Conservation (phyloP, 2,797 vertebrate genomes). For the Benthosema pterotum region DNA sequence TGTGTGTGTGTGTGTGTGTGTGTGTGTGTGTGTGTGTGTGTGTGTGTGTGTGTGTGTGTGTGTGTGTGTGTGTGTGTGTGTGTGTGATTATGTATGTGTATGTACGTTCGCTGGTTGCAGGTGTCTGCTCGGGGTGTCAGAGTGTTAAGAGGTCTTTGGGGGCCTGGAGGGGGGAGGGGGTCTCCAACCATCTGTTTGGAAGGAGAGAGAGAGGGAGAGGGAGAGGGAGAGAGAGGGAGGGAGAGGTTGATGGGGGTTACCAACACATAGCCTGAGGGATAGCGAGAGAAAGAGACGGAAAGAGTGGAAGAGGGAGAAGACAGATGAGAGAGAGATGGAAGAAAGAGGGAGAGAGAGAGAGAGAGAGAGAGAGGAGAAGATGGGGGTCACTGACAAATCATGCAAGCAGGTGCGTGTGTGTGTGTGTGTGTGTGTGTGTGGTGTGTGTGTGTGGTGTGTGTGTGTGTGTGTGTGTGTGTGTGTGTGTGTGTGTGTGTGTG, state of each 20-base stretch:
- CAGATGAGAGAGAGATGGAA: conserved; percentile 50
- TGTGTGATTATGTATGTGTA: conserved; percentile 44
- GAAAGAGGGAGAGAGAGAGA: conserved; percentile 45
- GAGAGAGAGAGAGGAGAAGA: conserved; percentile 23
- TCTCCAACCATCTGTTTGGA: conserved; percentile 77
- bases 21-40: conserved; percentile 51
- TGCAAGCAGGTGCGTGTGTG: conserved; percentile 82
- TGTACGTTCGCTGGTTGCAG: conserved; percentile 71
- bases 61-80: conserved; percentile 56
- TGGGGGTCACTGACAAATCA: conserved; percentile 17
- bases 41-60: conserved; percentile 45
- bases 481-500: no score
- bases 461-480: no score
- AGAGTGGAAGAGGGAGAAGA: conserved; percentile 25
- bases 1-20: conserved; percentile 58
- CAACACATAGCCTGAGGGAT: conserved; percentile 76
- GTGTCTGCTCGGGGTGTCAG: conserved; percentile 76
- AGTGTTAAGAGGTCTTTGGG: conserved; percentile 80
- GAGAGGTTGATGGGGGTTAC: conserved; percentile 83
- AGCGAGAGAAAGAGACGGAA: conserved; percentile 55
- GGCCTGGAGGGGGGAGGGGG: conserved; percentile 15
- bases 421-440: conserved; percentile 52
- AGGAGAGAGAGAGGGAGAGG: conserved; percentile 64
- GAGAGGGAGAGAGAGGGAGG: conserved; percentile 63
- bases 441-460: no score